Evolutionary conservation across 2,888 invertebrate genomes (phyloP).

Genomic region (Camponotus fellah): DNA sequence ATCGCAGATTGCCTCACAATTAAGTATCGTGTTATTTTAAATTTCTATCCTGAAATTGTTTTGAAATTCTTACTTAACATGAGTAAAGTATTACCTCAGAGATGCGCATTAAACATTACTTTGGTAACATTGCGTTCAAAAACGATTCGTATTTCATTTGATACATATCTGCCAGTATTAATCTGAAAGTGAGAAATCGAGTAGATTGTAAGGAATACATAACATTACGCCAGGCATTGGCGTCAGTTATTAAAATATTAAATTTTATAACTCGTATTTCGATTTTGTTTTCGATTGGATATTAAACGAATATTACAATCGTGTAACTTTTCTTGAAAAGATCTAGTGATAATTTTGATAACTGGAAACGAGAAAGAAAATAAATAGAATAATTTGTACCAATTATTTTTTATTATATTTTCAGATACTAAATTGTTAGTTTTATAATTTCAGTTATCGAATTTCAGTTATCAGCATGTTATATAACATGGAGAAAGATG

Average conservation of each 20-base stretch:
- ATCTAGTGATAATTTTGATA: not conserved
- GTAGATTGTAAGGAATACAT: conserved; percentile 23
- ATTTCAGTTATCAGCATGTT: not conserved
- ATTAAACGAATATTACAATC: not conserved
- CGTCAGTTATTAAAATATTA: not conserved
- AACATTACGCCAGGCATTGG: conserved; percentile 10
- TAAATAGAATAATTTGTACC: not conserved
- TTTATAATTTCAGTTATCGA: not conserved
- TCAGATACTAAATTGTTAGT: not conserved
- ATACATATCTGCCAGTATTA: conserved; percentile 8
- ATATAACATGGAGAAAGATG: not conserved
- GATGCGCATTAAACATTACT: not conserved
- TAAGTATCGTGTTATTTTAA: conserved; percentile 9
- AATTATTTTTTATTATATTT: not conserved
- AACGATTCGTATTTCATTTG: conserved; percentile 16
- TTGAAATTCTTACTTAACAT: conserved; percentile 36
- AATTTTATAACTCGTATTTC: not conserved
- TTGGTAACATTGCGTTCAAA: conserved; percentile 18
- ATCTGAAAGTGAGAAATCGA: conserved; percentile 35
- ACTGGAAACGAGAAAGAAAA: not conserved
- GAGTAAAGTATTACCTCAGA: conserved; percentile 17
- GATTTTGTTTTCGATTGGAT: not conserved
- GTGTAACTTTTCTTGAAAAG: not conserved
- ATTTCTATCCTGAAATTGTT: conserved; percentile 3
- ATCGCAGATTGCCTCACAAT: conserved; percentile 8